Base-by-base conservation (phyloP, 1,140 invertebrate genomes). In the Dysdera silvatica region DNA sequence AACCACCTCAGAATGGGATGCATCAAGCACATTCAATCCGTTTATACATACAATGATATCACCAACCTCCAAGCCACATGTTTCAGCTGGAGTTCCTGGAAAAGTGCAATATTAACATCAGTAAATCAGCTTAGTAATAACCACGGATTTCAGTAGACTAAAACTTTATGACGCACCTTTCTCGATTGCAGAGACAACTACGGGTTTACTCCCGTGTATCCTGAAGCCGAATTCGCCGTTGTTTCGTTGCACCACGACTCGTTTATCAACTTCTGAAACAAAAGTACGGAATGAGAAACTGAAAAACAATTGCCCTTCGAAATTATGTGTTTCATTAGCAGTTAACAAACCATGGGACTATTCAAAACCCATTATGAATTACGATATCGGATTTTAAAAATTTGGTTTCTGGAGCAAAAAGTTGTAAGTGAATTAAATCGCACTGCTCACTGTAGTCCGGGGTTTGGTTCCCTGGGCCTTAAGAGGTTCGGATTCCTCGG, bases 1-100 rank as follows among this genome's bases (percentile, higher is more conserved):
- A 4, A 97, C 90, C n/a, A 98, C 91, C 75, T 96, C 93, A 2
- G 89, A 91, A 78, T 96, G 93, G 48, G 86, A 88, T 55, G 90
- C 85, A 72, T 95, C 91, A 71, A 96, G 80, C 4, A 96, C 91
- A 72, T 87, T 89, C 49, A 88, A 82, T 20, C 87, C 89, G 75
- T 97, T 96, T 14, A 97, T 87, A 58, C 86, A 85, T 74, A 96
- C 86, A 35, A 97, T 85, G 56, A 96, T 94, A 74, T 96, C 93
- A 20, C 93, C 94, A 28, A 95, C 89, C 79, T 92, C 88, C 18
- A 97, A 75, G 1, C 93, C 94, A 5, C 88, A 91, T 66, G 82
- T 85, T 74, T 93, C 90, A 0, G 93, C 92, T 1, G 91, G 88
- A 29, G 76, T 78, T 24, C 73, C 78, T 79, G 57, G 12, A 54